phyloP scores from a whole-genome alignment of 1,140 invertebrate genomes.

The Danaus plexippus region DNA sequence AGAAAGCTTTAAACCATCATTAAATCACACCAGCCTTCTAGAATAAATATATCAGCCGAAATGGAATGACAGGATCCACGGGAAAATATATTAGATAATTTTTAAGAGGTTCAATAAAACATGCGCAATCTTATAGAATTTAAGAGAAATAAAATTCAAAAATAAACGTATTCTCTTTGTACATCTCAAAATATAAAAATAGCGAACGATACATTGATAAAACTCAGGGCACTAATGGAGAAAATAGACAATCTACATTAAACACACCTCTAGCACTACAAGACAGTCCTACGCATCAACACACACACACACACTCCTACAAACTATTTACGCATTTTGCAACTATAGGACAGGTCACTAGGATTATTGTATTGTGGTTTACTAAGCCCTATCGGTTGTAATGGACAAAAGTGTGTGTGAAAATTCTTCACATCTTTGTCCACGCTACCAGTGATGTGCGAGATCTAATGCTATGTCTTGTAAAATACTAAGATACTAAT shows the following conservation, averaged over 20 bases:
- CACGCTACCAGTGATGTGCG: conserved; percentile 52
- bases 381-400: conserved; percentile 44
- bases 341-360: conserved; percentile 69
- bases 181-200: conserved; percentile 22
- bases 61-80: conserved; percentile 36
- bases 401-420: conserved; percentile 47
- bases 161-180: too few species aligned
- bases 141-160: background rate
- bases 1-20: conserved; percentile 20
- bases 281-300: conserved; percentile 41
- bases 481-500: conserved; percentile 15
- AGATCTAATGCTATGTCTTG: conserved; percentile 22
- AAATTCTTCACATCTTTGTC: conserved; percentile 43
- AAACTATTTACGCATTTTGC: conserved; percentile 58
- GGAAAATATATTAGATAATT: conserved; percentile 2
- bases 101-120: conserved; percentile 20
- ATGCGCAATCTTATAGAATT: conserved; percentile 28
- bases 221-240: conserved; percentile 33
- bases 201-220: conserved; percentile 33
- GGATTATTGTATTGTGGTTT: conserved; percentile 44
- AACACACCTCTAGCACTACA: conserved; percentile 46
- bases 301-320: conserved; percentile 42
- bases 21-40: conserved; percentile 46
- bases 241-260: conserved; percentile 44
- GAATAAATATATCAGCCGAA: conserved; percentile 57